Conservation (phyloP, 2,888 invertebrate species). For the Mimas tiliae region DNA sequence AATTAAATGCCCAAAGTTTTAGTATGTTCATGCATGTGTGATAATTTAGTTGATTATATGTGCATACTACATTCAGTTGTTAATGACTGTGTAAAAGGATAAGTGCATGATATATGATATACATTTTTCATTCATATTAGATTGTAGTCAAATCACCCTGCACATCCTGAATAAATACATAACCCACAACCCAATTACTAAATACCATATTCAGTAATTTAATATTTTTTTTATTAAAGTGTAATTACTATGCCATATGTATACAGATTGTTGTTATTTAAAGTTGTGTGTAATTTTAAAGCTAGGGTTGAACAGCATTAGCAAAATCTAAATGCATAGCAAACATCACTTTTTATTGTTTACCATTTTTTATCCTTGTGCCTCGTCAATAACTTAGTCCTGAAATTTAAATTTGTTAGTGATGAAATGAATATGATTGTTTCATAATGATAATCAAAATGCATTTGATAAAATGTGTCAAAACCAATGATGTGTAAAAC, state of each 20-base stretch:
- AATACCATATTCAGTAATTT: background rate
- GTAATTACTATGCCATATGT: background rate
- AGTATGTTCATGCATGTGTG: constrained; percentile 17
- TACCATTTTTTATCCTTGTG: constrained; percentile 94
- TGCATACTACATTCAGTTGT: constrained; percentile 14
- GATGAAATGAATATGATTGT: constrained; percentile 74
- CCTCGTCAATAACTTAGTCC: constrained; percentile 94
- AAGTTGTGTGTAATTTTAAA: constrained; percentile 29
- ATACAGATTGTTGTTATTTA: constrained; percentile 1
- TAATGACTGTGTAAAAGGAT: constrained; percentile 10
- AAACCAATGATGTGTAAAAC: constrained; percentile 24
- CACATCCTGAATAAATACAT: background rate
- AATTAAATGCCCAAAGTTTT: background rate
- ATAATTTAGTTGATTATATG: constrained; percentile 1
- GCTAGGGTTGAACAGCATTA: constrained; percentile 55
- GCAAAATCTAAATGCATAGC: constrained; percentile 67
- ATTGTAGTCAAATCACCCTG: background rate
- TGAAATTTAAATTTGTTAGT: constrained; percentile 88
- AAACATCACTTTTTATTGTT: constrained; percentile 67
- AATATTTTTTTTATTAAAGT: background rate
- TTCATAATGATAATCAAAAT: constrained; percentile 31
- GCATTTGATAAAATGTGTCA: constrained; percentile 6
- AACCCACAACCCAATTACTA: background rate
- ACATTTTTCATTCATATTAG: background rate
- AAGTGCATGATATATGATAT: constrained; percentile 11